Percentiles rank a stretch among this genome's conserved stretches.
Conservation (phyloP, 2,113 vertebrate genomes). For the Rallus limicola region DNA sequence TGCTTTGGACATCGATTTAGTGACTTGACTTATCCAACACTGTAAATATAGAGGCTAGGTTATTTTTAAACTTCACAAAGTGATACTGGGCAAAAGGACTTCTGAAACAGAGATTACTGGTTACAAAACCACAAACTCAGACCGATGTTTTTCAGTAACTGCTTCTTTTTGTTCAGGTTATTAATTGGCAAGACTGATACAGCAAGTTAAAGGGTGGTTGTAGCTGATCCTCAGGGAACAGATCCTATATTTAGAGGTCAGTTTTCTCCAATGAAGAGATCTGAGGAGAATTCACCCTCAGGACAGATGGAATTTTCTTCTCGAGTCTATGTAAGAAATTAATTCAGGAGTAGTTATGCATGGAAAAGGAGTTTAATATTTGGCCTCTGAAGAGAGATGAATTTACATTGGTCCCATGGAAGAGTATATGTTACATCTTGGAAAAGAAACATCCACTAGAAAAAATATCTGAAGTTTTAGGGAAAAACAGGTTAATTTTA, state of each 20-base stretch:
- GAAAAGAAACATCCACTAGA: neutral
- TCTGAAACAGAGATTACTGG: neutral
- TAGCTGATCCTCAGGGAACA: neutral
- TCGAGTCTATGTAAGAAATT: neutral
- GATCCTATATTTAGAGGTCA: neutral
- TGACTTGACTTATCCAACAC: neutral
- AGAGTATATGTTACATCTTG: neutral
- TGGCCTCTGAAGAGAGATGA: neutral
- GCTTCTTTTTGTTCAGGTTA: neutral
- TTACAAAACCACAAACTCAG: neutral
- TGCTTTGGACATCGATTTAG: neutral
- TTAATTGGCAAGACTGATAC: neutral
- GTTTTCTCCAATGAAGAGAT: neutral
- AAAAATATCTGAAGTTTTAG: neutral
- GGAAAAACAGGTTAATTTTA: neutral
- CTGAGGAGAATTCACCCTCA: neutral
- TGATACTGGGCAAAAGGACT: neutral
- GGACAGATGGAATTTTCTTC: neutral
- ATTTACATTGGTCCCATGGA: neutral
- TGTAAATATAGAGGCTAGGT: neutral
- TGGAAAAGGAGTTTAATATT: neutral
- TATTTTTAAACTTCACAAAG: slow-evolving; percentile 20
- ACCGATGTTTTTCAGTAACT: neutral
- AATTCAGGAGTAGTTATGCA: neutral
- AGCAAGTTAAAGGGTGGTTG: neutral